Evolutionary conservation across 1,140 invertebrate species (phyloP), one percentile per base, ranked within the genome.

Genomic region (Sycophaga agraensis): DNA sequence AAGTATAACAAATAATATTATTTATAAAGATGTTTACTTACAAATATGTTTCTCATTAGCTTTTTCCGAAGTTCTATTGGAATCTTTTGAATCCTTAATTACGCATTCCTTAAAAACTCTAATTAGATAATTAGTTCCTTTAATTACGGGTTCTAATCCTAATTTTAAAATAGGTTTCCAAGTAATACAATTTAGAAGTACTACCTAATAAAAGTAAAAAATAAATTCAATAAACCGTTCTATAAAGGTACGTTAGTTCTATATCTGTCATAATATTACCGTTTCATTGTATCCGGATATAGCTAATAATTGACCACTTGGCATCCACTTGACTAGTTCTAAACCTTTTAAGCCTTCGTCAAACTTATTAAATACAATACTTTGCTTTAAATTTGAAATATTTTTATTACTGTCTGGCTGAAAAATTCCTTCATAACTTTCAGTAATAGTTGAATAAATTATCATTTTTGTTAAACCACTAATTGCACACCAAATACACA

Each of bases 401-500:
- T 28, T 64, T 40, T 66, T 67, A 37, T 68, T 66, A 22, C 71
- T 63, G 53, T 71, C 66, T 2, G 73, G 70, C 39, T 59, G 67
- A 62, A 75, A 81, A 37, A 71, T 65, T 19, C 68, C 73, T 19
- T 78, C 65, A 35, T 77, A 69, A 66, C 65, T 73, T 53, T 80
- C 76, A 2, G 66, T 70, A 0, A 70, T 26, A 5, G 54, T 73
- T 5, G 79, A 81, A 70, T 78, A 81, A 63, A 80, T 68, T 17
- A 81, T 66, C 55, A 80, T 59, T 49, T 77, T 79, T 8, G 73
- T 67, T 42, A 68, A 68, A 12, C 68, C 69, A 19, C 72, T 68
- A 16, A 73, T 73, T 1, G 75, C 76, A 66, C 72, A 73, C 79
- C 79, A 81, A 56, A 81, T 79, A 37, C 72, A 73, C 12, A 81